These are phyloP conservation scores for Apodemia duryi DNA, from an alignment of 2,888 invertebrate species.

Conservation along the genomic window DNA sequence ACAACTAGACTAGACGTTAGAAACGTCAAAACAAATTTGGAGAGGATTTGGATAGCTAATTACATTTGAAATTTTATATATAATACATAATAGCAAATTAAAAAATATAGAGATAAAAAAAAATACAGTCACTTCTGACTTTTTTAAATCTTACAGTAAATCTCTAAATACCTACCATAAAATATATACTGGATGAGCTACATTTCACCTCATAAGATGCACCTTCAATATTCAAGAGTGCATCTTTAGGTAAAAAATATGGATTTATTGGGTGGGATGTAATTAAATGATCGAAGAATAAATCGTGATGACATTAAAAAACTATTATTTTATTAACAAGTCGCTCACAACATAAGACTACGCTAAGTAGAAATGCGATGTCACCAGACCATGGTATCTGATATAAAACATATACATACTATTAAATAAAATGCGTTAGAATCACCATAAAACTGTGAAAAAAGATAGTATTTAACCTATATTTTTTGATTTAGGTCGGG, in stretches of 20 bases:
- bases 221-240: conserved; percentile 26
- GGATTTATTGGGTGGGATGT: conserved; percentile 43
- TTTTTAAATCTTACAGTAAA: background rate
- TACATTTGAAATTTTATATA: too few species aligned
- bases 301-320: conserved; percentile 63
- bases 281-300: conserved; percentile 54
- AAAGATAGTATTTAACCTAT: conserved; percentile 26
- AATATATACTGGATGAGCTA: background rate
- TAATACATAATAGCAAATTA: too few species aligned
- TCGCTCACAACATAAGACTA: conserved; percentile 67
- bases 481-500: conserved; percentile 28
- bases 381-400: conserved; percentile 48
- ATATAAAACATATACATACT: conserved; percentile 56
- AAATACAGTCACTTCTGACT: too few species aligned
- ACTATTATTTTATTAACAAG: conserved; percentile 72
- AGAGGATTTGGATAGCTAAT: too few species aligned
- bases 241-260: conserved; percentile 46
- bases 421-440: conserved; percentile 52
- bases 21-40: too few species aligned
- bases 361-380: conserved; percentile 58
- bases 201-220: background rate
- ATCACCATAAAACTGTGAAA: conserved; percentile 44
- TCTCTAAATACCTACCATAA: background rate
- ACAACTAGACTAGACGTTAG: too few species aligned
- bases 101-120: too few species aligned